Conservation (phyloP, 1,140 invertebrate genomes). For the Philotrypesis tridentata region DNA sequence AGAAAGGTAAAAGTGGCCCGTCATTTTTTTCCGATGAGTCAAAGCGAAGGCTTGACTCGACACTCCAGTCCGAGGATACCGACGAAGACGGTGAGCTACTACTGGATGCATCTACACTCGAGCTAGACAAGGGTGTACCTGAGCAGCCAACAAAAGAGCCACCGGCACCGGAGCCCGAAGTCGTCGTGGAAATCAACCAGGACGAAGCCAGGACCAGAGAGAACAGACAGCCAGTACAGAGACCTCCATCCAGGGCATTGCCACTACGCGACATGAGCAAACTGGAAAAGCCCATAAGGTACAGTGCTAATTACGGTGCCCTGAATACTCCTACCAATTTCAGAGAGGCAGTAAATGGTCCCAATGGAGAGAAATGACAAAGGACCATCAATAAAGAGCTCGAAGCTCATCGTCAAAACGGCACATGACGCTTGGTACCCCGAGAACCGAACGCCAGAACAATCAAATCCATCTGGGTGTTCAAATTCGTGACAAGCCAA, state of each 20-base stretch:
- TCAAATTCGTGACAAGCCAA: neutral
- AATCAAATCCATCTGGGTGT: neutral
- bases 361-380: neutral
- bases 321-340: neutral
- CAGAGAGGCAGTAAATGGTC: neutral
- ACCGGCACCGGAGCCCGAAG: neutral
- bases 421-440: neutral
- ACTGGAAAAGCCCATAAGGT: neutral
- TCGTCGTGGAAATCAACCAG: no score
- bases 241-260: neutral
- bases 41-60: no score
- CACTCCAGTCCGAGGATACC: no score
- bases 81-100: neutral
- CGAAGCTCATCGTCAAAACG: neutral
- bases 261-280: neutral
- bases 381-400: neutral
- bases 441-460: neutral
- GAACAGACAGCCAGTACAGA: no score
- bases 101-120: neutral
- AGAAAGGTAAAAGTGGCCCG: neutral
- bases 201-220: no score
- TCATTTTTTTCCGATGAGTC: no score
- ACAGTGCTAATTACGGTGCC: neutral
- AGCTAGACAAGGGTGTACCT: neutral
- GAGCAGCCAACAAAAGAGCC: neutral